Conservation (phyloP, 2,888 invertebrate species). For the Lucinisca nassula region DNA sequence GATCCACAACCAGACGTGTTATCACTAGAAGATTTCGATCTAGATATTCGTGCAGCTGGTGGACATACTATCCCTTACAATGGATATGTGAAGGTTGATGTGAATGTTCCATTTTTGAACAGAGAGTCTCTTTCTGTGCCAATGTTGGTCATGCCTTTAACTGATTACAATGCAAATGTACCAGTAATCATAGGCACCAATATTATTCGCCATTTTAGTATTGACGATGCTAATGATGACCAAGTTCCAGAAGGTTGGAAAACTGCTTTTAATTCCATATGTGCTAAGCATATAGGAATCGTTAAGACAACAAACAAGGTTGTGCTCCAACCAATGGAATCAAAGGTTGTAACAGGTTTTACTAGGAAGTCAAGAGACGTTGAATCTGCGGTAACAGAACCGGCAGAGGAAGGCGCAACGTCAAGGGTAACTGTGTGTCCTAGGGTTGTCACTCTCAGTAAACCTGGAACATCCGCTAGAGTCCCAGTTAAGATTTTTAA, state of each 20-base stretch:
- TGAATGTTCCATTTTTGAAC: background rate
- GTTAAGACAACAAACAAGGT: conserved; percentile 22
- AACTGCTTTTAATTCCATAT: background rate
- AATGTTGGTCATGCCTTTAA: background rate
- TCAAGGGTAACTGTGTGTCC: conserved; percentile 1
- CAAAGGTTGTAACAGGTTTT: conserved; percentile 1
- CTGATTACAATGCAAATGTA: conserved; percentile 1
- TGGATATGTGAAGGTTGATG: conserved; percentile 9
- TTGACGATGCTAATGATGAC: background rate
- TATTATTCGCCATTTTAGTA: background rate
- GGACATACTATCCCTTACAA: background rate
- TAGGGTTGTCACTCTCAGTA: conserved; percentile 17
- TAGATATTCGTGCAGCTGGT: background rate
- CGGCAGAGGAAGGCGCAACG: background rate
- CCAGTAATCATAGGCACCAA: conserved; percentile 30
- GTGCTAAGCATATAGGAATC: background rate
- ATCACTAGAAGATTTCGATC: background rate
- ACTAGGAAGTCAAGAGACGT: background rate
- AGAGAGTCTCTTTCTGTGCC: background rate
- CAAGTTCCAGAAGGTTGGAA: conserved; percentile 9
- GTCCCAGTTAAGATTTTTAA: conserved; percentile 23
- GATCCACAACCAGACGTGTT: background rate
- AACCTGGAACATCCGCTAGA: conserved; percentile 13
- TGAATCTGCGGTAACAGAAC: conserved; percentile 20
- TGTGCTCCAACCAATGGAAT: conserved; percentile 20